These are phyloP conservation scores for Urocyon cinereoargenteus DNA, from an alignment of 2,797 vertebrate genomes.

Conservation along the genomic window DNA sequence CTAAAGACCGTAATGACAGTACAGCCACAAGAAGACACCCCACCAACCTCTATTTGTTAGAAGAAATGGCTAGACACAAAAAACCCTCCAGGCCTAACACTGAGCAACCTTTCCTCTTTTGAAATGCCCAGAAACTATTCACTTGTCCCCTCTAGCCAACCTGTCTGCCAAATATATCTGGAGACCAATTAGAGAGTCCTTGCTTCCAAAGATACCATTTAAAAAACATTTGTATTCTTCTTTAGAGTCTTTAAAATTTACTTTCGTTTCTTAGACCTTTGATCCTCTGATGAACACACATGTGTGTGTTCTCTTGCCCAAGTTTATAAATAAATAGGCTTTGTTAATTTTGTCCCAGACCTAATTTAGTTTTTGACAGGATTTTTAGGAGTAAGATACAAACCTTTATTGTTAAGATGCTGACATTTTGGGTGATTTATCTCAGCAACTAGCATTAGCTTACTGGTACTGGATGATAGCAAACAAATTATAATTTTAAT, in stretches of 20 bases:
- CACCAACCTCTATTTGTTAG: background rate
- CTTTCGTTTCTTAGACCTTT: background rate
- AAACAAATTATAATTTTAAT: background rate
- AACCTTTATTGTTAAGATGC: slow-evolving; percentile 39
- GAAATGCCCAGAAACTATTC: background rate
- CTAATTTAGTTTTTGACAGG: background rate
- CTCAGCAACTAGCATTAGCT: background rate
- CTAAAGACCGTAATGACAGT: background rate
- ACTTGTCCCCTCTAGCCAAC: background rate
- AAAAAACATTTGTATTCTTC: slow-evolving; percentile 1
- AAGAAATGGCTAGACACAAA: background rate
- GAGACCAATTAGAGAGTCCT: background rate
- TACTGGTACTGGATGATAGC: background rate
- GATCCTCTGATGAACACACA: background rate
- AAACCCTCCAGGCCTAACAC: background rate
- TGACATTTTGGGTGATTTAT: background rate
- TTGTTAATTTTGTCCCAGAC: background rate
- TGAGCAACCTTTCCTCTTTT: background rate
- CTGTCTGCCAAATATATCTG: background rate
- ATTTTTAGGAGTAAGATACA: background rate
- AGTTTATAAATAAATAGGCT: slow-evolving; percentile 40
- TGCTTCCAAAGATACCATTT: background rate
- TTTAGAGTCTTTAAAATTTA: background rate
- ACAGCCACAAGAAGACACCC: background rate
- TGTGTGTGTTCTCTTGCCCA: background rate